Percentiles rank a stretch among this genome's conserved stretches.
These are phyloP conservation scores for Myiothlypis chrysogaster DNA, from an alignment of 2,797 vertebrate species.

Conservation along the genomic window DNA sequence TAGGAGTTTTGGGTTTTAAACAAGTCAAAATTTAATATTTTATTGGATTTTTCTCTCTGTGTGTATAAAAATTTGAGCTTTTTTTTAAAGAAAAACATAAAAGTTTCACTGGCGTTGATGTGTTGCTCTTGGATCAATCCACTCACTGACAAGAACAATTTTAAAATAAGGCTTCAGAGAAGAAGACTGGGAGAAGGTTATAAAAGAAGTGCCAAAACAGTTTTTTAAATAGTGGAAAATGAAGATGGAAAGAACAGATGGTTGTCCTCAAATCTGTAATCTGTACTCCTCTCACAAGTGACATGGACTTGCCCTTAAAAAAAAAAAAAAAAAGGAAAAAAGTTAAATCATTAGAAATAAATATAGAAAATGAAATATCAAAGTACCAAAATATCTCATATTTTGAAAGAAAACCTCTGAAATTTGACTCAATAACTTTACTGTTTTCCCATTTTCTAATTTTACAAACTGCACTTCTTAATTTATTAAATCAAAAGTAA, in stretches of 20 bases:
- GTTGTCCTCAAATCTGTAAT: not conserved
- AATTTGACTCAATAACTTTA: not conserved
- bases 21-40: not conserved
- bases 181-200: not conserved
- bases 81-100: not conserved
- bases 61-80: not conserved
- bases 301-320: not conserved
- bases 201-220: not conserved
- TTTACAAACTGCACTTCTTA: not conserved
- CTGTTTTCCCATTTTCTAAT: not conserved
- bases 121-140: not conserved
- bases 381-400: not conserved
- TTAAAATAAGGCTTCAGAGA: not conserved
- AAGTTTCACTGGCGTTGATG: not conserved
- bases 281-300: accelerated
- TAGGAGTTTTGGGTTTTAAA: not conserved
- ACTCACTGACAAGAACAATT: not conserved
- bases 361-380: not conserved
- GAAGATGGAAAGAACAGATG: not conserved
- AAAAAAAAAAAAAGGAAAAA: not conserved
- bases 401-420: not conserved
- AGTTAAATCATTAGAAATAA: too few species aligned
- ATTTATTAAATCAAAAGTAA: not conserved
- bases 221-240: not conserved
- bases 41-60: not conserved